These are phyloP conservation scores for Micronisus gabar DNA, from an alignment of 2,113 vertebrate species.

Conservation along the genomic window DNA sequence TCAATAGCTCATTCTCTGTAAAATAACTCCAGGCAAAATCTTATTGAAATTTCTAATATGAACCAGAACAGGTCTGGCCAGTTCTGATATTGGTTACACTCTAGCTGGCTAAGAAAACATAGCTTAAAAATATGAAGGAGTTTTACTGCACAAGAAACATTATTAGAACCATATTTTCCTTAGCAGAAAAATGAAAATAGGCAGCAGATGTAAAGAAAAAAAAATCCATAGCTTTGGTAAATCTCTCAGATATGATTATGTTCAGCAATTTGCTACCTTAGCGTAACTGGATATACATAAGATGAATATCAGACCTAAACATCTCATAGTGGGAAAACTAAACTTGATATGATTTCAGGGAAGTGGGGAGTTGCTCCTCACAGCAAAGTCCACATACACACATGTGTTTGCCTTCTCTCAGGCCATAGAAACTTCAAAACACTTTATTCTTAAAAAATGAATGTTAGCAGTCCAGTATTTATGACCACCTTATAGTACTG, in stretches of 20 bases:
- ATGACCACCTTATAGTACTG: background rate
- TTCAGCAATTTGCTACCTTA: background rate
- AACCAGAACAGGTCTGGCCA: conserved; percentile 24
- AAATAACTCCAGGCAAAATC: conserved; percentile 17
- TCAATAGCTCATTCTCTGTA: background rate
- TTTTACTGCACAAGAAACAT: background rate
- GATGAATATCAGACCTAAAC: background rate
- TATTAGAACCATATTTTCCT: conserved; percentile 38
- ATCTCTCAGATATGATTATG: background rate
- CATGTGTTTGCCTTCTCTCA: background rate
- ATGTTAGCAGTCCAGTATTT: background rate
- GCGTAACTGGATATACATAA: background rate
- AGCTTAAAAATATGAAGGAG: background rate
- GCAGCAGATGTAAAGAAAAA: background rate
- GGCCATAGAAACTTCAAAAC: background rate
- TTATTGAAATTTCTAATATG: background rate
- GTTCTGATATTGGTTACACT: background rate
- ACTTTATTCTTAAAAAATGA: background rate
- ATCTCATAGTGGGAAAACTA: background rate
- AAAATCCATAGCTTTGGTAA: background rate
- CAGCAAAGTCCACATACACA: background rate
- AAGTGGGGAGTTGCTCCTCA: background rate
- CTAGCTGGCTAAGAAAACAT: background rate
- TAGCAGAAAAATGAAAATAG: background rate
- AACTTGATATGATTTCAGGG: background rate